Conservation (phyloP, 2,113 vertebrate genomes). For the Xenopus laevis region DNA sequence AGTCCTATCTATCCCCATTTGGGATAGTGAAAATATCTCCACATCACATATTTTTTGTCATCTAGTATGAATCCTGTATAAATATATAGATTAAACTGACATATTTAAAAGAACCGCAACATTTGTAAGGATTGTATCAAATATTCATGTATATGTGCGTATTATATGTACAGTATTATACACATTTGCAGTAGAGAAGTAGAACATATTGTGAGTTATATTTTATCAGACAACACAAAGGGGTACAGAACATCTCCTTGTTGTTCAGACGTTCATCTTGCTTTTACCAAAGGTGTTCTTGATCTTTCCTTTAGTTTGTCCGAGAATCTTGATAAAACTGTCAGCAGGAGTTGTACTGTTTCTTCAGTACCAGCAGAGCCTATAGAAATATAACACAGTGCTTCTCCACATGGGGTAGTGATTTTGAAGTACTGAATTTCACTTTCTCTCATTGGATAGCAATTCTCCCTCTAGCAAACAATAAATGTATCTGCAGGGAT, state of each 20-base stretch:
- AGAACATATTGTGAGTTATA: too few relatives aligned
- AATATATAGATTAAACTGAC: too few relatives aligned
- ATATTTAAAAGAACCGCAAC: too few relatives aligned
- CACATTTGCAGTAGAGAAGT: too few relatives aligned
- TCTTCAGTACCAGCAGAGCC: slow-evolving; percentile 54
- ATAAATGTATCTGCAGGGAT: slow-evolving; percentile 45
- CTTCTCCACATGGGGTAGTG: slow-evolving; percentile 50
- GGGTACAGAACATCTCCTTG: slow-evolving; percentile 35
- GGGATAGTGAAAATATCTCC: too few relatives aligned
- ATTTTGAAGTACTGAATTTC: slow-evolving; percentile 56
- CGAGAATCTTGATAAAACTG: slow-evolving; percentile 50
- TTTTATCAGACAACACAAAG: slow-evolving; percentile 24
- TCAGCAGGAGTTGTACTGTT: slow-evolving; percentile 52
- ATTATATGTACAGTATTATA: too few relatives aligned
- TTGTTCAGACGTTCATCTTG: slow-evolving; percentile 45
- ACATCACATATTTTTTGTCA: too few relatives aligned
- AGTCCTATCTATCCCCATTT: too few relatives aligned
- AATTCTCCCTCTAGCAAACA: slow-evolving; percentile 43
- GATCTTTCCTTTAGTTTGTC: slow-evolving; percentile 54
- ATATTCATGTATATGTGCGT: too few relatives aligned
- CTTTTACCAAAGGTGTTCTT: slow-evolving; percentile 54
- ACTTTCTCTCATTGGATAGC: slow-evolving; percentile 47
- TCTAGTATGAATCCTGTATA: too few relatives aligned
- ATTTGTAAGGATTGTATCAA: too few relatives aligned
- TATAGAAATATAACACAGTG: slow-evolving; percentile 54